phyloP scores from a whole-genome alignment of 92 coral and sea anemone species.

The Ricordea florida region DNA sequence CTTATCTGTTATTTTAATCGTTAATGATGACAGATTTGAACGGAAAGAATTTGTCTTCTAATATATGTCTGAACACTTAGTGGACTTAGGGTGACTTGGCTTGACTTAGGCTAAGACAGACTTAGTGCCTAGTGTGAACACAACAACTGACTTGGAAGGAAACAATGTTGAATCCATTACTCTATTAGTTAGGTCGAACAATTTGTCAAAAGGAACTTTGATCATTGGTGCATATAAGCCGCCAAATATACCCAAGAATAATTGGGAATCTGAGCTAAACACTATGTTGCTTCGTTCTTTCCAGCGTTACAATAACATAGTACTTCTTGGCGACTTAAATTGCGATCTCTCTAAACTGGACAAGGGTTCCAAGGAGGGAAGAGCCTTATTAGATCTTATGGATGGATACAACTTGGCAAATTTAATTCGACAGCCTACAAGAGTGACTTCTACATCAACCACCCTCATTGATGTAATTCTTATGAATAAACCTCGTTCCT shows the following conservation, averaged over 20 bases:
- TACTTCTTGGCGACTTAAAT: neutral
- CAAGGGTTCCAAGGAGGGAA: neutral
- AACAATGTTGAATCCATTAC: neutral
- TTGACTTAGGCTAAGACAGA: neutral
- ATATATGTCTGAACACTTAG: no score
- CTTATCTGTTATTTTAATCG: no score
- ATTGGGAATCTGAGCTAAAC: neutral
- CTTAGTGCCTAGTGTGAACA: constrained; percentile 6
- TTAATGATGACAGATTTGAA: no score
- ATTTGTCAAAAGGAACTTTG: neutral
- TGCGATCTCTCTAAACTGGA: neutral
- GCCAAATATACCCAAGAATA: neutral
- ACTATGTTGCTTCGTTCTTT: neutral
- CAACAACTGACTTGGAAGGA: neutral
- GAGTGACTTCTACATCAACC: neutral
- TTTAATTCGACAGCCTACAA: neutral
- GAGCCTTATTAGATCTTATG: neutral
- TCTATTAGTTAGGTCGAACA: neutral
- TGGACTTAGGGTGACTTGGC: neutral
- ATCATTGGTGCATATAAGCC: neutral
- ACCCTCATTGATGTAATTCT: constrained; percentile 1
- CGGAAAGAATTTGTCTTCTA: no score
- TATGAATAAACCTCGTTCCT: neutral
- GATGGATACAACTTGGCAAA: neutral
- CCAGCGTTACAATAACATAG: neutral